Evolutionary conservation across 2,888 invertebrate species (phyloP), one percentile per base, ranked within the genome.

Genomic region (Eudemis profundana): DNA sequence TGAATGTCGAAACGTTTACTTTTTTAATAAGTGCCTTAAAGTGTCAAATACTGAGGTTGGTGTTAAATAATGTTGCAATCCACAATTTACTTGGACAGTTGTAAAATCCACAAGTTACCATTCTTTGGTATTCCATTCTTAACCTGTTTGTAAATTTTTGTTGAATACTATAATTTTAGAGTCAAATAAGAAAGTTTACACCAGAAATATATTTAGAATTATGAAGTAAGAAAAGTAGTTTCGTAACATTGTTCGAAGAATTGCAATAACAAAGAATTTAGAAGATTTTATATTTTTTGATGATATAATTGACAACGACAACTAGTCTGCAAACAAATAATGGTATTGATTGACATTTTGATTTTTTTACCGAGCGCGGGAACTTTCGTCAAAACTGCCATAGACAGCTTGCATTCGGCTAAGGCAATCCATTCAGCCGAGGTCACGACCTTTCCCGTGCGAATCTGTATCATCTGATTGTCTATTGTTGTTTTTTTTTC

Each of bases 361-460:
- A 29, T 44, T 56, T 56, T 54, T 44, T 56, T 17, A 21, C n/a
- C 10, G 14, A 42, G 38, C 42, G 42, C 61, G 61, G 56, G 56
- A 56, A 56, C 56, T 56, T 54, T 40, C 15, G 8, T n/a, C 14
- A 33, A 36, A 72, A 69, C 68, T 73, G 71, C 75, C 60, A 68
- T 63, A 68, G 72, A 70, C 72, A 71, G 72, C 72, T 71, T 71
- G 69, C 69, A 69, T 38, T 54, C 17, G 29, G 56, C 56, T 14
- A 61, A 42, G 46, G 38, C 61, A 51, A 69, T 60, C 72, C 68
- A 69, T 70, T 65, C 72, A 61, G 63, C 68, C 74, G 72, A 75
- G 86, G 83, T 87, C 84, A 74, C 70, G 86, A 86, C 84, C 86
- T 81, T 83, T 85, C 85, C 87, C 87, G 78, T 85, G 86, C 86